Conservation (phyloP, 2,113 vertebrate species). For the Pseudorhombus dupliciocellatus region DNA sequence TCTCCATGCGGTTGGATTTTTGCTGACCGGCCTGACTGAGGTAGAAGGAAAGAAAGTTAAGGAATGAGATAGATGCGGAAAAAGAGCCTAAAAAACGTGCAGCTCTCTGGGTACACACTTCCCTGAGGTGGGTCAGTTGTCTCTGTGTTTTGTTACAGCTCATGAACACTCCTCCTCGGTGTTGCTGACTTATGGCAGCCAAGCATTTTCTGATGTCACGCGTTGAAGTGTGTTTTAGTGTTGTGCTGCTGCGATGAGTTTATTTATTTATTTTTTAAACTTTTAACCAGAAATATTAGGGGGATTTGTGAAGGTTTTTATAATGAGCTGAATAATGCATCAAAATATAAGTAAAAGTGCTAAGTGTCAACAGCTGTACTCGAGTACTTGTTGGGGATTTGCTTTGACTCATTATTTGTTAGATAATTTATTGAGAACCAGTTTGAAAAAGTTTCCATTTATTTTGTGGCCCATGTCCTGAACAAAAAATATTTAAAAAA, state of each 20-base stretch:
- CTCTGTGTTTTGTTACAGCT: conserved; percentile 36
- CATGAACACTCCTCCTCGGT: conserved; percentile 15
- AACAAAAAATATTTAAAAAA: too few relatives aligned
- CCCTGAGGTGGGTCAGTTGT: conserved; percentile 35
- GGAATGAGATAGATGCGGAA: conserved; percentile 11
- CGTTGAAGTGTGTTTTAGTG: neutral
- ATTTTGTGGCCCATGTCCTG: too few relatives aligned
- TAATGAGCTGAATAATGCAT: neutral
- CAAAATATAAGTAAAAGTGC: neutral
- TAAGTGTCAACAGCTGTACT: neutral
- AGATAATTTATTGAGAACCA: too few relatives aligned
- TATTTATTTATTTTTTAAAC: too few relatives aligned
- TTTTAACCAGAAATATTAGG: conserved; percentile 21
- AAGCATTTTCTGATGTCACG: neutral
- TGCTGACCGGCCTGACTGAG: neutral
- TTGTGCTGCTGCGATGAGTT: conserved; percentile 9
- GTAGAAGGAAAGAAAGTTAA: conserved; percentile 12
- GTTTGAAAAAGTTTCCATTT: too few relatives aligned
- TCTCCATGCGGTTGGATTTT: conserved; percentile 19
- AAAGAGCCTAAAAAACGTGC: conserved; percentile 10
- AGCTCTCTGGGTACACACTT: neutral
- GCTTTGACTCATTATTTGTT: too few relatives aligned
- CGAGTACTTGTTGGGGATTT: too few relatives aligned
- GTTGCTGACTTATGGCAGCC: conserved; percentile 41
- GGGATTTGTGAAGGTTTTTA: neutral